Conservation (phyloP, 2,113 vertebrate genomes). For the Haemorhous mexicanus region DNA sequence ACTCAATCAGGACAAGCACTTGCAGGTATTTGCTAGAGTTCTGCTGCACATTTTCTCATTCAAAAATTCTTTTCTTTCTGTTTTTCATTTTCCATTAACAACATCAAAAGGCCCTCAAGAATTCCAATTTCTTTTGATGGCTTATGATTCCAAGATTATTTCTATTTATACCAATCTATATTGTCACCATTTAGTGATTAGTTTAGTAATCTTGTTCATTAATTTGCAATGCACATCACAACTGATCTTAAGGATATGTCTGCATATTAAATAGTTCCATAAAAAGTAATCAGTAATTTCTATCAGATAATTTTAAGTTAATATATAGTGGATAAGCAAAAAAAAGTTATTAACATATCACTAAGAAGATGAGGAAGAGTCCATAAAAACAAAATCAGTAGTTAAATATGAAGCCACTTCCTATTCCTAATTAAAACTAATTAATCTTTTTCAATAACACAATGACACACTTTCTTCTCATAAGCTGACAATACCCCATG, state of each 20-base stretch:
- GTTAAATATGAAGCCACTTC: not conserved
- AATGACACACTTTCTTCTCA: not conserved
- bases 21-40: not conserved
- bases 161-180: not conserved
- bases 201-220: not conserved
- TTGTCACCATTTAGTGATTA: not conserved
- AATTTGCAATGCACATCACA: not conserved
- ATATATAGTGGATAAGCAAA: not conserved
- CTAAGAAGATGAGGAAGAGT: not conserved
- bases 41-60: not conserved
- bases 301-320: not conserved
- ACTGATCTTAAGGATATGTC: not conserved
- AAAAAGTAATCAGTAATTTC: not conserved
- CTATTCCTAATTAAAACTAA: not conserved
- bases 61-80: not conserved
- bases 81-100: not conserved
- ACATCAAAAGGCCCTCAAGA: not conserved
- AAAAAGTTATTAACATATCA: not conserved
- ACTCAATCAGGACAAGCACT: not conserved
- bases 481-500: not conserved
- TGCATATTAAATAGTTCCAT: not conserved
- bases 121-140: not conserved
- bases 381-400: not conserved
- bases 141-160: not conserved
- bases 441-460: not conserved